These are phyloP conservation scores for Hetaerina titia DNA, from an alignment of 2,888 invertebrate genomes.

Conservation along the genomic window DNA sequence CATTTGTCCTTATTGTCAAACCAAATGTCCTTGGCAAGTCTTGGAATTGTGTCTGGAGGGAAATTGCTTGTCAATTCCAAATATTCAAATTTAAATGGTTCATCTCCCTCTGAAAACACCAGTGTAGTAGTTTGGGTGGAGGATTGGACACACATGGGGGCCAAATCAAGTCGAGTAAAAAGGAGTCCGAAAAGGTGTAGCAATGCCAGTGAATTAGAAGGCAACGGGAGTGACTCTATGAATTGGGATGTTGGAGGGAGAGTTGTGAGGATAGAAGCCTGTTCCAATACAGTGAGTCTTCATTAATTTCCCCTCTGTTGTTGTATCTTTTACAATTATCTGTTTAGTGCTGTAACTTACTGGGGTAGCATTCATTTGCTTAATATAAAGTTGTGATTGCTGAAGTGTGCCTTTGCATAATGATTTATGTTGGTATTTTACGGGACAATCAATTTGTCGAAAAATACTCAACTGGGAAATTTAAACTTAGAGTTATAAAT, in stretches of 20 bases:
- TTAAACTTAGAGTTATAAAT: too few relatives aligned
- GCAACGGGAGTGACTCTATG: not conserved
- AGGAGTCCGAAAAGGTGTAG: not conserved
- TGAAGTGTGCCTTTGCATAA: too few relatives aligned
- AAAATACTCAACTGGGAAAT: too few relatives aligned
- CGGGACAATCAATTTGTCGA: too few relatives aligned
- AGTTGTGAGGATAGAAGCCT: constrained; percentile 47
- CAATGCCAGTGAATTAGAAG: not conserved
- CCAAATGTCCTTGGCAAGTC: not conserved
- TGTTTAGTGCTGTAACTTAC: too few relatives aligned
- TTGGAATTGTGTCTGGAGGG: constrained; percentile 16
- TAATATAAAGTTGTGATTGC: too few relatives aligned
- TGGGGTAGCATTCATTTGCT: too few relatives aligned
- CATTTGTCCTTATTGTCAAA: constrained; percentile 23
- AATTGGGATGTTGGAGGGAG: constrained; percentile 34
- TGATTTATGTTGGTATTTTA: too few relatives aligned
- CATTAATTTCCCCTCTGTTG: not conserved
- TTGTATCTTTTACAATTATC: too few relatives aligned
- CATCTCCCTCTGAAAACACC: not conserved
- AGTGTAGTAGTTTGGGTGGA: constrained; percentile 47
- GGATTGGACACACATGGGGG: constrained; percentile 43
- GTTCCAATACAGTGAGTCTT: constrained; percentile 2
- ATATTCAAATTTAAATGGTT: not conserved
- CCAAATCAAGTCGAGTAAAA: not conserved
- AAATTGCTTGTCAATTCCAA: constrained; percentile 20